Conservation (phyloP, 2,888 invertebrate genomes). For the Eupithecia abbreviata region DNA sequence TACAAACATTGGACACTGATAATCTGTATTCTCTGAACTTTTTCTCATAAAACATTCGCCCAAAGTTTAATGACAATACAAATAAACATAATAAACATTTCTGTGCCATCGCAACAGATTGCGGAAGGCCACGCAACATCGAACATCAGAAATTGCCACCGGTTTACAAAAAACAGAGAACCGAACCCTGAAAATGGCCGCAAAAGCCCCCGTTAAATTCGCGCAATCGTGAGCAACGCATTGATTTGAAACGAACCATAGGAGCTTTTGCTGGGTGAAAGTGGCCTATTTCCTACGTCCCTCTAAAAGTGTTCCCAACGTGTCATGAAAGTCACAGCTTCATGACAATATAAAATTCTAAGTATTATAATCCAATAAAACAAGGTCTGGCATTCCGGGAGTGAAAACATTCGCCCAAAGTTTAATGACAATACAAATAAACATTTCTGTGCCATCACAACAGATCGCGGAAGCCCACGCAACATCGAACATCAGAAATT, state of each 20-base stretch:
- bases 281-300: no score
- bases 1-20: neutral
- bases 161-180: slow-evolving; percentile 25
- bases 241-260: slow-evolving; percentile 27
- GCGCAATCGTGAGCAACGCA: slow-evolving; percentile 29
- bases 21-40: neutral
- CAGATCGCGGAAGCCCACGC: slow-evolving; percentile 14
- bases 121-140: slow-evolving; percentile 16
- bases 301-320: no score
- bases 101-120: slow-evolving; percentile 14
- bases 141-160: slow-evolving; percentile 16
- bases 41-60: neutral
- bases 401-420: neutral
- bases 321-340: no score
- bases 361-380: no score
- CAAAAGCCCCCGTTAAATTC: slow-evolving; percentile 31
- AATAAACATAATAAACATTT: neutral
- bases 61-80: neutral
- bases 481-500: slow-evolving; percentile 20
- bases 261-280: no score
- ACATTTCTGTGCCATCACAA: slow-evolving; percentile 1
- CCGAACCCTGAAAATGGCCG: slow-evolving; percentile 20
- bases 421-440: neutral
- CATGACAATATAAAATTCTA: no score
- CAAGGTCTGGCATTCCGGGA: no score